Percentiles rank a stretch among this genome's conserved stretches.
phyloP scores from a whole-genome alignment of 2,888 invertebrate species.

The Luperina nickerlii region DNA sequence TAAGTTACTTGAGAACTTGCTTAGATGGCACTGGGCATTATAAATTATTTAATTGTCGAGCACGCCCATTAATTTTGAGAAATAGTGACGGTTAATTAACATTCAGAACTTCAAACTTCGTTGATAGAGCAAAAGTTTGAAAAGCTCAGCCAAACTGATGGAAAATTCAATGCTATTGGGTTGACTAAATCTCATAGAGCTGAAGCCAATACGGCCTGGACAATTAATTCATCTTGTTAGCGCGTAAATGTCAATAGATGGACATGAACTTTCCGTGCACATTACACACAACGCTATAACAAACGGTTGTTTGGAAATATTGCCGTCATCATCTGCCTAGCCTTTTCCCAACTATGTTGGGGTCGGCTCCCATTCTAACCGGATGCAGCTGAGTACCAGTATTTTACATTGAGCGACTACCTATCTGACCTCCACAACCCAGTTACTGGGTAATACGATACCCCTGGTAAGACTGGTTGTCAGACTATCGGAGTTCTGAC shows the following conservation, averaged over 20 bases:
- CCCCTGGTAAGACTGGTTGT: no score
- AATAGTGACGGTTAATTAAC: constrained; percentile 28
- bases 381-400: no score
- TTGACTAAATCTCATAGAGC: background rate
- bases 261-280: background rate
- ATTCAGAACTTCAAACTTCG: constrained; percentile 20
- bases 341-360: no score
- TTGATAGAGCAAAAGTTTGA: background rate
- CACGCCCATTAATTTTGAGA: constrained; percentile 27
- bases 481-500: no score
- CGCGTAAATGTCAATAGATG: background rate
- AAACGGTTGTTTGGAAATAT: background rate
- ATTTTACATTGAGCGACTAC: no score
- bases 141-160: background rate
- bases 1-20: constrained; percentile 44
- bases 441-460: no score
- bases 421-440: no score
- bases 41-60: constrained; percentile 34
- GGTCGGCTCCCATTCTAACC: no score
- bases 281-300: background rate
- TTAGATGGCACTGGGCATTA: constrained; percentile 24
- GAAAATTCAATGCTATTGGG: background rate
- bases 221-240: constrained; percentile 5
- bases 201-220: background rate
- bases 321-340: no score